Conservation (phyloP, 2,113 vertebrate species). For the Acrocephalus arundinaceus region DNA sequence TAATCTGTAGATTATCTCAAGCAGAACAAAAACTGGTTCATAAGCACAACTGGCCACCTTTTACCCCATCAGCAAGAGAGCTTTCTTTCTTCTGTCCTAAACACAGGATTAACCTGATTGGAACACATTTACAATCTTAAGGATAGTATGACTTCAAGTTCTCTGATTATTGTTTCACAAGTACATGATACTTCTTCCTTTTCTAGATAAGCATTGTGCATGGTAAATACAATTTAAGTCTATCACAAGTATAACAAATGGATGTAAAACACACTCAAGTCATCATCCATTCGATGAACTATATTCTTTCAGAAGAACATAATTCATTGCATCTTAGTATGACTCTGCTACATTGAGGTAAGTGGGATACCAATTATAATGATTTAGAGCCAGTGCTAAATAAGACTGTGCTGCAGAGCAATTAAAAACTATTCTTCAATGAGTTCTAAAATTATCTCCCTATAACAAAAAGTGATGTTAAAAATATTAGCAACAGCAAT, state of each 20-base stretch:
- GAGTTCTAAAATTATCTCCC: not conserved
- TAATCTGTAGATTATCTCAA: not conserved
- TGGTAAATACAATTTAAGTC: not conserved
- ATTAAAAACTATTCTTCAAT: conserved; percentile 12
- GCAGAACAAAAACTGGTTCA: not conserved
- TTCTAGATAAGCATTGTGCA: not conserved
- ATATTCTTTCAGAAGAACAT: not conserved
- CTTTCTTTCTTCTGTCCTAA: not conserved
- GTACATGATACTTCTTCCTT: not conserved
- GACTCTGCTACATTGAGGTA: not conserved
- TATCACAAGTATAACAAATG: not conserved
- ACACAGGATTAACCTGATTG: not conserved
- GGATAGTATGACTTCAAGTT: not conserved
- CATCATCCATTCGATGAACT: not conserved
- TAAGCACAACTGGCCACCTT: not conserved
- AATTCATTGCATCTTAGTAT: not conserved
- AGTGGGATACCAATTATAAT: not conserved
- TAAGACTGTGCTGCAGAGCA: not conserved
- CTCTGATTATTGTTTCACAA: not conserved
- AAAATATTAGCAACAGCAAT: conserved; percentile 36
- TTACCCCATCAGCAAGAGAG: not conserved
- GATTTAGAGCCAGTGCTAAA: conserved; percentile 4
- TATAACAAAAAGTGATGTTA: not conserved
- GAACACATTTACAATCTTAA: not conserved
- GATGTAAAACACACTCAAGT: not conserved